Percentiles rank a stretch among this genome's conserved stretches.
Conservation (phyloP, 2,113 vertebrate species). For the Bubalus kerabau region DNA sequence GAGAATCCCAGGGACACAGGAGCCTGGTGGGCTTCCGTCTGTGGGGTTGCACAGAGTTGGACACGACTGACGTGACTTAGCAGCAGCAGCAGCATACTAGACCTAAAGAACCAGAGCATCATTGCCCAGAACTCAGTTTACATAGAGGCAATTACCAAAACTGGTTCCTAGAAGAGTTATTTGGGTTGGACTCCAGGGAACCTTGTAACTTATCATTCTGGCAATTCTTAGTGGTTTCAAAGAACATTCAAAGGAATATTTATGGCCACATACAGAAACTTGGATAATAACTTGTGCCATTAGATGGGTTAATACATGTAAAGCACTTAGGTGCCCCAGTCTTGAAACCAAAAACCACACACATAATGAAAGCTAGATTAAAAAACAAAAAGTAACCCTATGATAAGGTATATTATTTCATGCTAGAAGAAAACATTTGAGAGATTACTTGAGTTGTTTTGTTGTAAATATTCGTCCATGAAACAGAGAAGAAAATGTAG, state of each 20-base stretch:
- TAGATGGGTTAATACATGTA: background rate
- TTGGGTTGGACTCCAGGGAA: background rate
- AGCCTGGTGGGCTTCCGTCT: no score
- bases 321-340: background rate
- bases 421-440: background rate
- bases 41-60: no score
- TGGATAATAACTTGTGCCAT: slow-evolving; percentile 10
- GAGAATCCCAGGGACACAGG: no score
- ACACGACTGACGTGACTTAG: no score
- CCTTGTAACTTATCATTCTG: background rate
- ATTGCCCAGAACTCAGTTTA: background rate
- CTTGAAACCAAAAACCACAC: slow-evolving; percentile 17
- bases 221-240: slow-evolving; percentile 17
- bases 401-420: background rate
- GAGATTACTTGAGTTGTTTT: background rate
- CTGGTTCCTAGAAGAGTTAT: slow-evolving; percentile 4
- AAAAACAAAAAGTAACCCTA: background rate
- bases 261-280: background rate
- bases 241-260: slow-evolving; percentile 22
- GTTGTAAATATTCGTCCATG: background rate
- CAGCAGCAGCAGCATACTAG: background rate
- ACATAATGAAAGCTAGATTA: background rate
- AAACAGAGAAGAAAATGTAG: slow-evolving; percentile 7
- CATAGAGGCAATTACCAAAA: background rate
- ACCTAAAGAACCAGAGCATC: background rate